Base-by-base conservation (phyloP, 2,113 vertebrate species). In the Caretta caretta region DNA sequence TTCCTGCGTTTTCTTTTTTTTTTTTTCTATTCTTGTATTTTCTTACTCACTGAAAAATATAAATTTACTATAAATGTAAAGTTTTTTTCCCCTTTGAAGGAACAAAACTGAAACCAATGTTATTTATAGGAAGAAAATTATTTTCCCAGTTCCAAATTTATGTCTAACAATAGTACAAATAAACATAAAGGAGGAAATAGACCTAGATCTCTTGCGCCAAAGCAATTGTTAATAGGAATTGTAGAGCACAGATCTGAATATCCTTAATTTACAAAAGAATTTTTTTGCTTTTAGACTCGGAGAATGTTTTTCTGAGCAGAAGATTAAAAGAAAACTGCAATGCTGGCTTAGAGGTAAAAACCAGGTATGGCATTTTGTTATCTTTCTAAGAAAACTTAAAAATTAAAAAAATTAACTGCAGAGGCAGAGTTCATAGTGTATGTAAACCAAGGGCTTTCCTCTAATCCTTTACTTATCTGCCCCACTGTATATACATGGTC, bases 401-500 rank as follows among this genome's bases (percentile, higher is more conserved):
- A 92, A 94, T 91, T 92, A 38, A 96, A 96, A 96, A 91, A 90
- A 86, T 94, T 72, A 96, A 90, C 88, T 86, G 81, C 0, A 1
- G 80, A 93, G 85, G 57, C 84, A 84, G 24, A 35, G 17, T 85
- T 95, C 86, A 84, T 79, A 87, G 24, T 3, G 1, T 65, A 42
- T 89, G 46, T 96, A 94, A 96, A 87, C 78, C 54, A 86, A 80
- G 87, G 84, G 62, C 81, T 95, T 93, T 89, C 62, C 78, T 96
- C 80, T 95, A 76, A 96, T 97, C 96, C 87, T 94, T 95, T 89
- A 92, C n/a, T 86, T 96, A 97, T 97, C 75, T 97, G 31, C 88
- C 80, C 78, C 94, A 96, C 89, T 95, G 83, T 95, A 81, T 76
- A 25, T 49, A 80, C 49, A 84, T 93, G 93, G 89, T 88, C 84